Evolutionary conservation across 1,140 invertebrate genomes (phyloP).

Genomic region (Scaptomyza graminum): DNA sequence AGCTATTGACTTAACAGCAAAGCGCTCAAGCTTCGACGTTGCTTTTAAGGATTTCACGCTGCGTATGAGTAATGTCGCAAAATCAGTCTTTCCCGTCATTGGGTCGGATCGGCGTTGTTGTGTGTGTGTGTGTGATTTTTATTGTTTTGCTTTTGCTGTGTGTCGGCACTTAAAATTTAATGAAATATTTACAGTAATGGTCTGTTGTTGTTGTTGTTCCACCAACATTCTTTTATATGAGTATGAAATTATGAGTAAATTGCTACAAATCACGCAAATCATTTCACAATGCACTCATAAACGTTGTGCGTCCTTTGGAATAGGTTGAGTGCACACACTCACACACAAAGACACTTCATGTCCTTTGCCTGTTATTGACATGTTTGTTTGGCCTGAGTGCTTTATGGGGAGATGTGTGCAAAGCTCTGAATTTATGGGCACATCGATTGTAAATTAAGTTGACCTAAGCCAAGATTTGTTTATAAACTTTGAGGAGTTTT

Average conservation of each 20-base stretch:
- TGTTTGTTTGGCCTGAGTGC: constrained; percentile 34
- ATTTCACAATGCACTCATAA: constrained; percentile 60
- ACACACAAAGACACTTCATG: constrained; percentile 19
- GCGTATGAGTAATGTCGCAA: constrained; percentile 73
- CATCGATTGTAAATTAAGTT: constrained; percentile 34
- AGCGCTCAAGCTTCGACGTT: constrained; percentile 2
- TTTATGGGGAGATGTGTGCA: constrained; percentile 12
- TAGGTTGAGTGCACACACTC: constrained; percentile 5
- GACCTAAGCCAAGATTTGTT: constrained; percentile 38
- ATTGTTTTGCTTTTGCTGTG: constrained; percentile 61
- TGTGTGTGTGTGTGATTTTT: constrained; percentile 46
- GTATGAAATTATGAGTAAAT: constrained; percentile 67
- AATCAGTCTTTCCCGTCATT: constrained; percentile 37
- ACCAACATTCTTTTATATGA: constrained; percentile 43
- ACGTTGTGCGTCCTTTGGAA: constrained; percentile 46
- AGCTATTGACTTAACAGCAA: constrained; percentile 56
- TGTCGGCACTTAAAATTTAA: constrained; percentile 77
- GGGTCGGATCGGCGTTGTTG: constrained; percentile 8
- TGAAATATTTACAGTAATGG: constrained; percentile 80
- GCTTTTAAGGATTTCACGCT: constrained; percentile 59
- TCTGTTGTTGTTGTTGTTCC: constrained; percentile 45
- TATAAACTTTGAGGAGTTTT: constrained; percentile 9
- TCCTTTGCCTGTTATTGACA: constrained; percentile 42
- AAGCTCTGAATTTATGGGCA: constrained; percentile 30
- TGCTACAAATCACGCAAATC: constrained; percentile 73